Evolutionary conservation across 2,888 invertebrate genomes (phyloP), one percentile per base, ranked within the genome.

Genomic region (Acheta domesticus): DNA sequence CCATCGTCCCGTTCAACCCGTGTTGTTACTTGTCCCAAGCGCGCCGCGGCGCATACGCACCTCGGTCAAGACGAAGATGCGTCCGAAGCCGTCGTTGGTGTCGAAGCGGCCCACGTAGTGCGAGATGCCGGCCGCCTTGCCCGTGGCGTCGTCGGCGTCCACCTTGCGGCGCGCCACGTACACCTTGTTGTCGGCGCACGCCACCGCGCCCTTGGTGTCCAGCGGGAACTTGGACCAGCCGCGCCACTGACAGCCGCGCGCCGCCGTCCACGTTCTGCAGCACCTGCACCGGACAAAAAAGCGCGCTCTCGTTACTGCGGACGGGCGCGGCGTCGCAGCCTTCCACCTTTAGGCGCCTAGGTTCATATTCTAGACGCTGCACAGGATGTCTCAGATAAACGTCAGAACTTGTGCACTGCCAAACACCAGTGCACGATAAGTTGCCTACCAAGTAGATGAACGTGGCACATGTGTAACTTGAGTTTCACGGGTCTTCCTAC

Each of bases 241-340:
- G 75, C 89, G 89, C 96, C 96, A 96, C 82, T n/a, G 90, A 90
- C 75, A 95, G 89, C 80, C 93, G 89, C 1, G 93, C 94, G 80
- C 94, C 92, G 83, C 92, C 91, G 83, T 94, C 94, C 82, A 92
- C 90, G 86, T 94, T 95, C 85, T 94, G 91, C 78, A 95, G 88
- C 48, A 95, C 89, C 85, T 95, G 93, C 86, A 11, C 74, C 75
- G 76, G 23, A 5, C 36, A 23, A n/a, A n/a, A n/a, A n/a, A n/a
- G n/a, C 23, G 23, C 23, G 23, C 23, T 1, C 23, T 1, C 23
- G 23, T 23, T 23, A 23, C 23, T 23, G n/a, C n/a, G n/a, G n/a
- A n/a, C n/a, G n/a, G n/a, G n/a, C n/a, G n/a, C n/a, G n/a, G n/a
- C n/a, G n/a, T n/a, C 23, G 23, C 23, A 23, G 23, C 23, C 23